Conservation (phyloP, 2,113 vertebrate species). For the Poecile atricapillus region DNA sequence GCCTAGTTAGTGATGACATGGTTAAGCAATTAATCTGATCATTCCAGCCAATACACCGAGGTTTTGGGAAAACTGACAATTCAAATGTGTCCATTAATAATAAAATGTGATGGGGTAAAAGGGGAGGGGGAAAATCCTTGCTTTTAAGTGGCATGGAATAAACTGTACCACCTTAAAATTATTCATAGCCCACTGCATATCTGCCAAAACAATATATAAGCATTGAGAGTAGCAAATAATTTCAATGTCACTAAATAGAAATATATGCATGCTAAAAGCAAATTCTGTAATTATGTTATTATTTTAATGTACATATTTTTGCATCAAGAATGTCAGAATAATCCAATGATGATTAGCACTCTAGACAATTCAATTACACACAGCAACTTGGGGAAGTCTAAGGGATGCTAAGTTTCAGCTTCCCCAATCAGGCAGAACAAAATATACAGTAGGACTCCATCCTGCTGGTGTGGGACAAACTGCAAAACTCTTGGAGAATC, state of each 20-base stretch:
- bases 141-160: background rate
- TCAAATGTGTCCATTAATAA: conserved; percentile 16
- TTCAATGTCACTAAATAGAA: background rate
- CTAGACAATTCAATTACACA: background rate
- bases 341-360: background rate
- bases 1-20: background rate
- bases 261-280: conserved; percentile 24
- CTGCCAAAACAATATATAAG: conserved; percentile 26
- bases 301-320: conserved; percentile 17
- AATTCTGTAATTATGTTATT: conserved; percentile 5
- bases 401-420: background rate
- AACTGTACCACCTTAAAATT: conserved; percentile 26
- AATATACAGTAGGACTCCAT: background rate
- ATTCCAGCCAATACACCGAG: background rate
- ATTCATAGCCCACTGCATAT: background rate
- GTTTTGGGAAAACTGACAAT: conserved; percentile 16
- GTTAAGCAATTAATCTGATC: background rate
- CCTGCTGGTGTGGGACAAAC: background rate
- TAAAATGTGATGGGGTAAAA: background rate
- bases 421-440: background rate
- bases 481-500: background rate
- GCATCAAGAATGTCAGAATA: conserved; percentile 1
- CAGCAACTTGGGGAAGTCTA: background rate
- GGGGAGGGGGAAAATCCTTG: background rate
- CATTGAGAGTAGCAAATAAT: background rate